These are phyloP conservation scores for Parambassis ranga DNA, from an alignment of 2,797 vertebrate species.

Conservation along the genomic window DNA sequence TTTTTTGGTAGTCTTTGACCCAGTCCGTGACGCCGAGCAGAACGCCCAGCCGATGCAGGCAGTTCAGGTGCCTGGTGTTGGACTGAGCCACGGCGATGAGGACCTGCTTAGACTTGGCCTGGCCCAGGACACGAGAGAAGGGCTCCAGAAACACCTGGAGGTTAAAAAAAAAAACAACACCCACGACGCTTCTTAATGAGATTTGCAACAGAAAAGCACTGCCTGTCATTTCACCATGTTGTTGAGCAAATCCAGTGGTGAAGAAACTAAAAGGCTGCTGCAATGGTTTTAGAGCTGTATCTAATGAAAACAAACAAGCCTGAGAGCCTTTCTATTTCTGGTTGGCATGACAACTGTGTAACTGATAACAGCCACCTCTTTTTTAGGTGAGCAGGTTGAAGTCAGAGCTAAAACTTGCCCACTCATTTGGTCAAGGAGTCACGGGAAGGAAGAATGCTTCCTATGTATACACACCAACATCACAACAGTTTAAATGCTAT, in stretches of 20 bases:
- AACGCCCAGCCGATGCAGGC: slow-evolving; percentile 81
- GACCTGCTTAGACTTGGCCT: slow-evolving; percentile 78
- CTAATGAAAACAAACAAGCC: not conserved
- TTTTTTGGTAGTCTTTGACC: slow-evolving; percentile 78
- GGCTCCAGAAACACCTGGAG: slow-evolving; percentile 83
- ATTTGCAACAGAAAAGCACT: not conserved
- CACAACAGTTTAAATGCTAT: too few relatives aligned
- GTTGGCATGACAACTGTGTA: slow-evolving; percentile 29
- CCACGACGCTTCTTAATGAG: not conserved
- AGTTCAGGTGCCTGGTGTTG: slow-evolving; percentile 67
- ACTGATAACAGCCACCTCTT: slow-evolving; percentile 8
- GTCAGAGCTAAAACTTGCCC: slow-evolving; percentile 1
- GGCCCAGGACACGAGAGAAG: slow-evolving; percentile 78
- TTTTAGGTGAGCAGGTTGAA: slow-evolving; percentile 13
- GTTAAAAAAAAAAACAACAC: not conserved
- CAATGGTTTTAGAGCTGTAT: not conserved
- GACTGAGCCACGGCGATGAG: slow-evolving; percentile 70
- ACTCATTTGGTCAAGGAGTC: slow-evolving; percentile 8
- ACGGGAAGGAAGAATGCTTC: too few relatives aligned
- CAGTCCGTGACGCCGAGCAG: slow-evolving; percentile 82
- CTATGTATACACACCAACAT: too few relatives aligned
- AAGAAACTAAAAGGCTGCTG: too few relatives aligned
- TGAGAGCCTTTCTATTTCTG: not conserved
- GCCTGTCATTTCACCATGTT: not conserved
- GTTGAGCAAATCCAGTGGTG: too few relatives aligned